A percentile compares a stretch with the other conserved stretches of the same genome.
These are phyloP conservation scores for Atherix ibis DNA, from an alignment of 2,888 invertebrate species.

Conservation along the genomic window DNA sequence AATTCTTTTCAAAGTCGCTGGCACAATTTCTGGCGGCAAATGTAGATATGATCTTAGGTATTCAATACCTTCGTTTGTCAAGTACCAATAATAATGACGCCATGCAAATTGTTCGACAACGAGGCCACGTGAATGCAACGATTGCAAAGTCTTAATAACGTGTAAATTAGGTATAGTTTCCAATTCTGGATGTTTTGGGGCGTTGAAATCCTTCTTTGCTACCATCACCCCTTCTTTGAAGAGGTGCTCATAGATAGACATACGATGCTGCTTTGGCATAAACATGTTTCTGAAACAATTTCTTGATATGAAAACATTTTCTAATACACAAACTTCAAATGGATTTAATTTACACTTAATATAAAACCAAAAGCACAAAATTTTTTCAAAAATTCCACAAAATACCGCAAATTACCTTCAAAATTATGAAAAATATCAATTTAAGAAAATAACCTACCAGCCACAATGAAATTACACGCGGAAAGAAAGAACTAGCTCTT, in stretches of 20 bases:
- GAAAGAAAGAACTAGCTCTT: too few relatives aligned
- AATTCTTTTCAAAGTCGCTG: constrained; percentile 88
- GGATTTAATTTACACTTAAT: too few relatives aligned
- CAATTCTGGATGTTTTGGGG: constrained; percentile 93
- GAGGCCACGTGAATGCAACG: constrained; percentile 87
- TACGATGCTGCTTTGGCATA: constrained; percentile 98
- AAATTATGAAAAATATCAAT: too few relatives aligned
- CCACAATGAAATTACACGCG: too few relatives aligned
- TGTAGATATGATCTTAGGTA: constrained; percentile 90
- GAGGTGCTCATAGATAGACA: constrained; percentile 91
- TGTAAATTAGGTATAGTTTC: constrained; percentile 92
- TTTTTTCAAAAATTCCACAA: too few relatives aligned
- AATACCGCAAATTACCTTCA: too few relatives aligned
- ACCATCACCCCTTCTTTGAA: constrained; percentile 99
- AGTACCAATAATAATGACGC: constrained; percentile 97
- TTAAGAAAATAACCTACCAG: too few relatives aligned
- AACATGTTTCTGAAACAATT: constrained; percentile 59
- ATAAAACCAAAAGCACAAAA: too few relatives aligned
- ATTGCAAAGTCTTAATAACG: constrained; percentile 96
- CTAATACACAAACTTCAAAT: too few relatives aligned
- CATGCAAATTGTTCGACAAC: constrained; percentile 99
- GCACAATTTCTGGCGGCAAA: constrained; percentile 96
- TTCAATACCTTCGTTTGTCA: constrained; percentile 97
- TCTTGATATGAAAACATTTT: too few relatives aligned
- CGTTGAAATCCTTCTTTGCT: constrained; percentile 96